Evolutionary conservation across 1,140 invertebrate species (phyloP), one percentile per base, ranked within the genome.

Genomic region (Lordiphosa clarofinis): DNA sequence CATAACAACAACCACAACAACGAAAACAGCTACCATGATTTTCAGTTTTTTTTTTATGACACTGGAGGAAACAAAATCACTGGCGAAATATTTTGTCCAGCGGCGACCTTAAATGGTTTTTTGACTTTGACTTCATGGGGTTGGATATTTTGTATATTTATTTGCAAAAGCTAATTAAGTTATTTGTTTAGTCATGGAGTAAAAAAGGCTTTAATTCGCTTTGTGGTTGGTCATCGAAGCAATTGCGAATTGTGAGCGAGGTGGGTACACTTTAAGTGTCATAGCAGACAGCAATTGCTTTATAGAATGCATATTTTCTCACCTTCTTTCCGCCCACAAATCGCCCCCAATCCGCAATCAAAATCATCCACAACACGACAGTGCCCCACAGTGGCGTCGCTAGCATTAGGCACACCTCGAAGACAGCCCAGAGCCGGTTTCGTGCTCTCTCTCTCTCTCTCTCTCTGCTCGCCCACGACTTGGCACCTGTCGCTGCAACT

Each of bases 101-200:
- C 55, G 50, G 50, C 72, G 75, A 82, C 75, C 75, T 81, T 82
- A 81, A 81, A 82, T 75, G 60, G 58, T 75, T 73, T 81, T 81
- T 74, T 82, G 71, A 74, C 71, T 81, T 81, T 75, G 75, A 74
- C 55, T 79, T 58, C 53, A 49, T 66, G 55, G 54, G 43, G 56
- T 42, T 57, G 62, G 5, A 36, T 44, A 59, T 35, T 59, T 9
- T 47, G 39, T 59, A 19, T 56, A 64, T 58, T 54, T 39, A 48
- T 55, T 74, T 60, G 66, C 53, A 58, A 37, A 60, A 74, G 75
- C 75, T 79, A 81, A 79, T 79, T 79, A 81, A 79, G 75, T 53
- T 56, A 57, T 19, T 19, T 19, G 43, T 59, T 73, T 48, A 56
- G 56, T 69, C 70, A 62, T 56, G 62, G 52, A 56, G 44, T 44